Base-by-base conservation (phyloP, 2,797 vertebrate genomes). In the Myiotriccus ornatus region DNA sequence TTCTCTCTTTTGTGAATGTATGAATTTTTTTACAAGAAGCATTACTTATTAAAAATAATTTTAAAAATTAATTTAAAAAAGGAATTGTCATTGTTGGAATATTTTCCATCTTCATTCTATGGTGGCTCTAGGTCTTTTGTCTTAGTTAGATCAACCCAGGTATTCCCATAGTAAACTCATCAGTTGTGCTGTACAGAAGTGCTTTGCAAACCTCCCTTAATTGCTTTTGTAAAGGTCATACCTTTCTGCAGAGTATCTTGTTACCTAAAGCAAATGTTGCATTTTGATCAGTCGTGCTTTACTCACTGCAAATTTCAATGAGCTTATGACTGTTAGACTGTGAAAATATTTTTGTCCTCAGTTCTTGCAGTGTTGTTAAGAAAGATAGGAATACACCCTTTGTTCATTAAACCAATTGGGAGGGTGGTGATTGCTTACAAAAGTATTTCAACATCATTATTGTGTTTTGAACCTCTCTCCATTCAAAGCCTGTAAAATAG, bases 241-340 rank as follows among this genome's bases (percentile, higher is more conserved):
- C 6, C 21, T 83, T 39, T 80, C 46, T 87, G 14, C 39, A 59
- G 23, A 83, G 22, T 60, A 76, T 56, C 28, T 67, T 87, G 60
- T 64, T 91, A 92, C 69, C 37, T 64, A 82, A 90, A 91, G 37
- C 28, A 88, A 90, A 56, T 79, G n/a, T 43, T 93, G 52, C 37
- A 73, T 81, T 89, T 95, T 83, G 34, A 83, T 71, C 59, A 88
- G 69, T 56, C 50, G 59, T 50, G 50, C 44, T 52, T 76, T 56
- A 78, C 22, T 69, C 55, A 28, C 8, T 44, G 59, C 9, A 87
- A 83, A 81, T 90, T 87, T 81, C 64, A 76, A 24, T n/a, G 39
- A 82, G 10, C 3, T 63, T 43, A 49, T 30, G 28, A 8, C 5
- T 79, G 12, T 67, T 67, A 11, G 35, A 89, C 10, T 47, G 37